phyloP scores from a whole-genome alignment of 2,888 invertebrate genomes.

The Endomychus coccineus region DNA sequence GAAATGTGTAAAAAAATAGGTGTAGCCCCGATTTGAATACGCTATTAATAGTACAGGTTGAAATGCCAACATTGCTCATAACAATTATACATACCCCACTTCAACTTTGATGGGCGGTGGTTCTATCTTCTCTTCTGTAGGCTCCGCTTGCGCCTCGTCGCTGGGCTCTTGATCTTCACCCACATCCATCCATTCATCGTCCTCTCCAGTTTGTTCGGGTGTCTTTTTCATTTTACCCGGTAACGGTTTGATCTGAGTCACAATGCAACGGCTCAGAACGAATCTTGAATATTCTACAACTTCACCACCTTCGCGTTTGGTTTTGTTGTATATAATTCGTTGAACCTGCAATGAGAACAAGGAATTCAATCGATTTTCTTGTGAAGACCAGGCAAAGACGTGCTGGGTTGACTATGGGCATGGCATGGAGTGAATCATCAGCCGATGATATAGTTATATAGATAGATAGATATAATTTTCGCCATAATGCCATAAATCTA shows the following conservation, averaged over 20 bases:
- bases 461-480: no score
- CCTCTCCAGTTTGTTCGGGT: conserved; percentile 6
- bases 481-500: no score
- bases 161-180: conserved; percentile 15
- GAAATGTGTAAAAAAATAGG: no score
- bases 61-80: no score
- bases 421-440: no score
- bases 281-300: conserved; percentile 49
- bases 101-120: conserved; percentile 13
- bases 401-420: no score
- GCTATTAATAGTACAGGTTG: no score
- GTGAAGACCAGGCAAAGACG: no score
- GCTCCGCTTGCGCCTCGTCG: conserved; percentile 17
- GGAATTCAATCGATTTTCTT: not conserved
- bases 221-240: conserved; percentile 8
- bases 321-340: conserved; percentile 44
- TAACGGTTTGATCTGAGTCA: conserved; percentile 14
- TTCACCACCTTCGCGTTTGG: conserved; percentile 44
- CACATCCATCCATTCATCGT: conserved; percentile 12
- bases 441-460: no score
- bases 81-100: conserved; percentile 17
- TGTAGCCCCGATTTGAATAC: no score
- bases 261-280: conserved; percentile 42
- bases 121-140: conserved; percentile 15
- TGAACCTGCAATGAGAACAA: conserved; percentile 14